Evolutionary conservation across 2,113 vertebrate species (phyloP).

Genomic region (Paralichthys olivaceus): DNA sequence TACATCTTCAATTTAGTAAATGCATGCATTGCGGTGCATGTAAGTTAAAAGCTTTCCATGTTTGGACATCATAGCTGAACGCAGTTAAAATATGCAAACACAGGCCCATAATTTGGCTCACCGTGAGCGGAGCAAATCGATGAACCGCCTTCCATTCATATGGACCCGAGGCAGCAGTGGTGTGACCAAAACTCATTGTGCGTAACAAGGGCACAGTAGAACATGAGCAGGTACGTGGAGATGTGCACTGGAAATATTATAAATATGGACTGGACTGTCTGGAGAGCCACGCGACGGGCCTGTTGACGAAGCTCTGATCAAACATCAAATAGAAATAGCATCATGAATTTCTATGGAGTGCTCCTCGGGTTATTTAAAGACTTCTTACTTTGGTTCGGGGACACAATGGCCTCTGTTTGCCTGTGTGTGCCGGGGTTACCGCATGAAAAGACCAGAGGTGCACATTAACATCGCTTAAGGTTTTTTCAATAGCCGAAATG

Average conservation of each 20-base stretch:
- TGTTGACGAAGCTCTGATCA: slow-evolving; percentile 76
- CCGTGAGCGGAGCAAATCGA: slow-evolving; percentile 83
- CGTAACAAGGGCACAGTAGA: slow-evolving; percentile 36
- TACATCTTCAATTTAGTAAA: background rate
- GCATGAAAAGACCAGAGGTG: slow-evolving; percentile 81
- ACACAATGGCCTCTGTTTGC: slow-evolving; percentile 81
- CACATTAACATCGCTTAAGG: slow-evolving; percentile 88
- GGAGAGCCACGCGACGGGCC: slow-evolving; percentile 78
- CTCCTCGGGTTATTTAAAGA: slow-evolving; percentile 82
- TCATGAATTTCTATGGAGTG: slow-evolving; percentile 88
- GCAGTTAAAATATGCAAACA: slow-evolving; percentile 45
- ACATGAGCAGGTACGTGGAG: slow-evolving; percentile 56
- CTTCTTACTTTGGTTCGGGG: slow-evolving; percentile 79
- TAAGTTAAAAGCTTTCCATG: background rate
- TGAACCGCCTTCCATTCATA: slow-evolving; percentile 82
- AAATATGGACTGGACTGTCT: slow-evolving; percentile 51
- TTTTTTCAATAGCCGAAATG: slow-evolving; percentile 85
- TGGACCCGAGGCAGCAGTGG: slow-evolving; percentile 48
- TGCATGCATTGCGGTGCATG: background rate
- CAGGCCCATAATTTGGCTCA: slow-evolving; percentile 46
- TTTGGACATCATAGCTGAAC: background rate
- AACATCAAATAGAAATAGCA: slow-evolving; percentile 77
- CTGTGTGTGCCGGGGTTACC: slow-evolving; percentile 81
- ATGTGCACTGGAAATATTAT: slow-evolving; percentile 57
- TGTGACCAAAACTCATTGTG: slow-evolving; percentile 68